Evolutionary conservation across 2,888 invertebrate genomes (phyloP).

Genomic region (Rhabditoides inermis): DNA sequence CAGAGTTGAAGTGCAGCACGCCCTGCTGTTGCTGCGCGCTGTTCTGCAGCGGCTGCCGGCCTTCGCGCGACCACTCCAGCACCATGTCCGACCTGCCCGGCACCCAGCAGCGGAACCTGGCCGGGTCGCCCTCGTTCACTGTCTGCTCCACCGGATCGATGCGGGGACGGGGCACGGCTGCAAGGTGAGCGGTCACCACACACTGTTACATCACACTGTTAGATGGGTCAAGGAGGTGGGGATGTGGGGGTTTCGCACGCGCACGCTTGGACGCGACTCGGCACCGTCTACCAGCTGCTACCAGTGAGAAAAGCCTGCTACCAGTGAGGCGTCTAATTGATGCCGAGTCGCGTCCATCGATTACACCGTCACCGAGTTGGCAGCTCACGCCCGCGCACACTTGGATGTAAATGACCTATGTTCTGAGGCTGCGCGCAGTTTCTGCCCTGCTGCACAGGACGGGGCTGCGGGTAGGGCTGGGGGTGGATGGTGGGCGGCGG

Average conservation of each 20-base stretch:
- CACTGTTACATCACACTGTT: too few relatives aligned
- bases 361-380: background rate
- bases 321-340: too few relatives aligned
- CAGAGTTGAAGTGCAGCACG: conserved; percentile 58
- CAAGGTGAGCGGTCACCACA: too few relatives aligned
- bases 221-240: too few relatives aligned
- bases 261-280: too few relatives aligned
- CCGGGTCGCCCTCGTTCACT: conserved; percentile 64
- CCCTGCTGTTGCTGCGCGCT: conserved; percentile 33
- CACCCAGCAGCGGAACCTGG: conserved; percentile 66
- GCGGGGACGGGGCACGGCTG: conserved; percentile 5
- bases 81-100: conserved; percentile 43
- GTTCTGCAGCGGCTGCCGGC: conserved; percentile 1
- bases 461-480: background rate
- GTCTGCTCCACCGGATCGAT: conserved; percentile 61
- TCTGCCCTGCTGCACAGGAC: background rate
- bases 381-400: background rate
- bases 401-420: background rate
- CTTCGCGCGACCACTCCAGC: conserved; percentile 28
- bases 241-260: too few relatives aligned
- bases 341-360: conserved; percentile 25
- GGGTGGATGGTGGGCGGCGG: background rate
- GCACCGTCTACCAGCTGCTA: too few relatives aligned
- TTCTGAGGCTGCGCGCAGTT: too few relatives aligned
- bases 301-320: too few relatives aligned